Percentiles rank a stretch among this genome's conserved stretches.
Conservation (phyloP, 2,797 vertebrate species). For the Premnoplex brunnescens region DNA sequence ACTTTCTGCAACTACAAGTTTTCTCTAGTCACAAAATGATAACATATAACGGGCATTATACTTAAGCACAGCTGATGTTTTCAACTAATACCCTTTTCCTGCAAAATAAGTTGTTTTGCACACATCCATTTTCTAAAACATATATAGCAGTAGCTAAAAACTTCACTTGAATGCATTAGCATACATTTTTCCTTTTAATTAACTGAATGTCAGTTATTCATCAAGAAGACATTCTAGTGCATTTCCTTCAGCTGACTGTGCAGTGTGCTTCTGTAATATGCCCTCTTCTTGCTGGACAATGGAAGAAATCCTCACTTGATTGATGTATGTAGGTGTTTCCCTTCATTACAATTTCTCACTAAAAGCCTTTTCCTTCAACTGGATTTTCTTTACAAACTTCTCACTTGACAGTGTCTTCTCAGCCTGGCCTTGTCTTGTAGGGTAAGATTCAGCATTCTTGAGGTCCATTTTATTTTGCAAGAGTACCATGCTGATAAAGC, state of each 20-base stretch:
- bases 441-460: background rate
- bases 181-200: constrained; percentile 42
- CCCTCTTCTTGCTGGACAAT: background rate
- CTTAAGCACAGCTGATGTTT: constrained; percentile 55
- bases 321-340: background rate
- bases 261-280: background rate
- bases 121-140: background rate
- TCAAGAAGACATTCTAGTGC: background rate
- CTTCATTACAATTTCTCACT: background rate
- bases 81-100: background rate
- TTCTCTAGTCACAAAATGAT: background rate
- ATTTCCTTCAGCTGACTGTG: background rate
- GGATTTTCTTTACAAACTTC: background rate
- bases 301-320: background rate
- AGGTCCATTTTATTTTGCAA: background rate
- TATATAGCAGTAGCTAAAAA: constrained; percentile 14
- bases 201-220: constrained; percentile 19
- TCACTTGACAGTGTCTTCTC: background rate
- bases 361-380: background rate
- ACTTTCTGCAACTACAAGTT: background rate
- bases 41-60: constrained; percentile 19
- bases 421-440: background rate
- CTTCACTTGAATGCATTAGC: constrained; percentile 14
- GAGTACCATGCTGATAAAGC: background rate
- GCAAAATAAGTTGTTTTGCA: constrained; percentile 50